Conservation (phyloP, 2,888 invertebrate genomes). For the Tetragnatha montana region DNA sequence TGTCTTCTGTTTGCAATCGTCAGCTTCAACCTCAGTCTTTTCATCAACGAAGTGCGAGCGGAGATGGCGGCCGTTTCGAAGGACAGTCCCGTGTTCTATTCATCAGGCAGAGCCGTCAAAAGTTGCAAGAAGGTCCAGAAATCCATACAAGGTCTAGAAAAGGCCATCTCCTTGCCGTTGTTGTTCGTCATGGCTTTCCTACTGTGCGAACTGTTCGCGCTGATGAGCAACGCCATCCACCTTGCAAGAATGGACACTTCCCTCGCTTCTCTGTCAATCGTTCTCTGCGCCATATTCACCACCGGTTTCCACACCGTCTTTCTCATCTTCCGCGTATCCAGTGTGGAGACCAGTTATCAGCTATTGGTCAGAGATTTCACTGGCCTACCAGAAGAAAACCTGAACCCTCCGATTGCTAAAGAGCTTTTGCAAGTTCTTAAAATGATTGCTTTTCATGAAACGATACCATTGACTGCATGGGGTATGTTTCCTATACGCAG, state of each 20-base stretch:
- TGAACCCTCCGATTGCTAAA: constrained; percentile 12
- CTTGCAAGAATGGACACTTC: constrained; percentile 30
- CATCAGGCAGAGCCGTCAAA: constrained; percentile 20
- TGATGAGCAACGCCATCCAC: constrained; percentile 59
- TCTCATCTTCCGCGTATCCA: constrained; percentile 47
- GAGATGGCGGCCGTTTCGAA: background rate
- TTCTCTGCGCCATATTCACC: constrained; percentile 46
- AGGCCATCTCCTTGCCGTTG: constrained; percentile 58
- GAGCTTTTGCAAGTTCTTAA: constrained; percentile 57
- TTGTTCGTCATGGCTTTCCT: constrained; percentile 57
- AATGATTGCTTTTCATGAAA: constrained; percentile 46
- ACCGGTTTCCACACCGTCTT: constrained; percentile 57
- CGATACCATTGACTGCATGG: constrained; percentile 51
- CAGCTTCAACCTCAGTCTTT: constrained; percentile 24
- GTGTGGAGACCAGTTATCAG: constrained; percentile 52
- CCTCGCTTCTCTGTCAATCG: constrained; percentile 31
- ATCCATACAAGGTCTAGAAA: constrained; percentile 38
- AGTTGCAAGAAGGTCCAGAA: constrained; percentile 50
- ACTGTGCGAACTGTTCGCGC: constrained; percentile 50
- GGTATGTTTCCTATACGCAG: constrained; percentile 64
- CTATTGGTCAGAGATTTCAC: constrained; percentile 36
- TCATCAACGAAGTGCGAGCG: constrained; percentile 24
- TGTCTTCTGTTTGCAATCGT: constrained; percentile 53
- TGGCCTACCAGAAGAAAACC: constrained; percentile 31
- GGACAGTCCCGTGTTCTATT: constrained; percentile 3